Base-by-base conservation (phyloP, 2,797 vertebrate species). In the Amniataba percoides region DNA sequence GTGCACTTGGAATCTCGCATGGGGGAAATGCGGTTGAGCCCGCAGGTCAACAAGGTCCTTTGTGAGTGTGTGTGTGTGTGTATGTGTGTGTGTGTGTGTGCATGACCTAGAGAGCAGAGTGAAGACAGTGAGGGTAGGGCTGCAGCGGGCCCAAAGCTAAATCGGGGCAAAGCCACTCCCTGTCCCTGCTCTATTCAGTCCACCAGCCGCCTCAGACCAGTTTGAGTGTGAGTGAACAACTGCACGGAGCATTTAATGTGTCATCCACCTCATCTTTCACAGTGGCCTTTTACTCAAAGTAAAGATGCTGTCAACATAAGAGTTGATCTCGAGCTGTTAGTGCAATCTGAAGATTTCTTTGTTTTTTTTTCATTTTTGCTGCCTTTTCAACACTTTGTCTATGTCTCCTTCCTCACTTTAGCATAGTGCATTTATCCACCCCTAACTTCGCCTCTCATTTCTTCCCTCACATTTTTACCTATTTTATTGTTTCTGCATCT, bases 151-250 rank as follows among this genome's bases (percentile, higher is more conserved):
- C 25, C 48, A 48, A 23, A 84, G 60, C 77, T 83, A 80, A 81
- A 86, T 83, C 72, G 19, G 70, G 74, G 79, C 80, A 85, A 77
- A 81, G 73, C 84, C 86, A 82, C 90, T 88, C 87, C 89, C 87
- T 79, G 70, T 51, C 42, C 58, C 39, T 15, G 66, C 73, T 74
- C 57, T 63, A 45, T 81, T 88, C 74, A 82, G 25, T 72, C 55
- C 43, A 23, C 51, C 60, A 83, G 74, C 88, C 23, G 82, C 86
- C 60, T 88, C 71, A 78, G 82, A 85, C 82, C 88, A 85, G 87
- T 83, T 79, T 88, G 58, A 82, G 67, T 66, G 73, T 73, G 45
- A 61, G 43, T 83, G 60, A 78, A 59, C 58, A 69, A 74, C 76
- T 60, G 48, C 25, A 27, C 7, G 11, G 18, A 61, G 21, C 4